Percentiles rank a stretch among this genome's conserved stretches.
phyloP scores from a whole-genome alignment of 2,113 vertebrate genomes.

The Paracanthobrama guichenoti region DNA sequence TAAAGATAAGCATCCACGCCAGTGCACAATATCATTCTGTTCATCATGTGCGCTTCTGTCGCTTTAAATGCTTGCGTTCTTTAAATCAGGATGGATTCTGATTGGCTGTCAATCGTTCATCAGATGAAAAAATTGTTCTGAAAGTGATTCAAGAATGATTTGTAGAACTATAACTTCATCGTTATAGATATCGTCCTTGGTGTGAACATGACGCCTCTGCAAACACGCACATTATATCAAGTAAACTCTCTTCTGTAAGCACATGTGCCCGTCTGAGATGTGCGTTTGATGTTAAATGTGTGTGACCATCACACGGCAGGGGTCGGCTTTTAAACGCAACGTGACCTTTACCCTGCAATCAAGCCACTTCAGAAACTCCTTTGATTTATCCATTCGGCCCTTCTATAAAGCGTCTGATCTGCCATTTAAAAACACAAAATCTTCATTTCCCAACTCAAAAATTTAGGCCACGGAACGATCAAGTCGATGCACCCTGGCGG shows the following conservation, averaged over 20 bases:
- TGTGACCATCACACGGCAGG: neutral
- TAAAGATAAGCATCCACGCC: too few species aligned
- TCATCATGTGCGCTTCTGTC: too few species aligned
- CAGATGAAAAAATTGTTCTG: too few species aligned
- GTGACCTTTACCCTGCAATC: conserved; percentile 36
- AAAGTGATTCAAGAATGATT: too few species aligned
- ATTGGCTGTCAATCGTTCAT: too few species aligned
- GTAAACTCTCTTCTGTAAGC: conserved; percentile 52
- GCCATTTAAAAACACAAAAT: conserved; percentile 40
- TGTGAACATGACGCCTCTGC: neutral
- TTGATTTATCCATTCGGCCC: neutral
- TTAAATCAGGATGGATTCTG: too few species aligned
- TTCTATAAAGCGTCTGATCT: conserved; percentile 19
- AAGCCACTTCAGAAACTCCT: conserved; percentile 24
- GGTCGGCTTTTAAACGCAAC: neutral
- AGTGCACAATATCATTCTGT: too few species aligned
- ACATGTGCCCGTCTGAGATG: conserved; percentile 25
- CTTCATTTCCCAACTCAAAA: conserved; percentile 32
- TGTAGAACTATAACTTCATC: too few species aligned
- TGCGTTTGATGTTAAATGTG: neutral
- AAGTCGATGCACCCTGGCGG: conserved; percentile 11
- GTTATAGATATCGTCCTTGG: too few species aligned
- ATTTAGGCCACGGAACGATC: conserved; percentile 41
- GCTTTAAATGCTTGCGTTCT: too few species aligned
- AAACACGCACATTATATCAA: neutral